phyloP scores from a whole-genome alignment of 2,797 vertebrate genomes.

The Pristis pectinata region DNA sequence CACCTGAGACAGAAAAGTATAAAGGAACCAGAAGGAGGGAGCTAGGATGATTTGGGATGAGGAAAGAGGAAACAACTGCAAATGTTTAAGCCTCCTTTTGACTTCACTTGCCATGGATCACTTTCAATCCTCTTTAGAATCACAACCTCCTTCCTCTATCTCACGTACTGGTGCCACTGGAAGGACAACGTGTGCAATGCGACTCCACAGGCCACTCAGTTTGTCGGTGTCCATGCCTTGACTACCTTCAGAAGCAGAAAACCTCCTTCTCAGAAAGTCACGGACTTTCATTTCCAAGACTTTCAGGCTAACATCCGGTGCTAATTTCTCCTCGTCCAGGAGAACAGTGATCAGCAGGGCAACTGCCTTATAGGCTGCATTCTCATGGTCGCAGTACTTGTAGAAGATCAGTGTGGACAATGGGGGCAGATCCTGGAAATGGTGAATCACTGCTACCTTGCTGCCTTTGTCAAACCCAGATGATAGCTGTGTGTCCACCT shows the following conservation, averaged over 20 bases:
- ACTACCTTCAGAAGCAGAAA: constrained; percentile 56
- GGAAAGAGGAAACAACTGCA: not conserved
- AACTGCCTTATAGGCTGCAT: constrained; percentile 72
- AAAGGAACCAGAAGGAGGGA: not conserved
- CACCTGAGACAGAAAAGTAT: not conserved
- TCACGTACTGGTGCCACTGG: constrained; percentile 63
- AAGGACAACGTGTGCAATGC: constrained; percentile 82
- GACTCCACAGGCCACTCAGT: constrained; percentile 83
- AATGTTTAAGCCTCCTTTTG: not conserved
- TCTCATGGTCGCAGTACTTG: constrained; percentile 90
- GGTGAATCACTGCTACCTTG: constrained; percentile 72
- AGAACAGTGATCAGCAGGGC: constrained; percentile 79
- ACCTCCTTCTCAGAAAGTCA: constrained; percentile 66
- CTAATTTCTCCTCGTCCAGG: constrained; percentile 63
- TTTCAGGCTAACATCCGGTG: constrained; percentile 45
- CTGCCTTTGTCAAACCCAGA: constrained; percentile 62
- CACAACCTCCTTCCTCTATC: constrained; percentile 65
- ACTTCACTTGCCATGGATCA: not conserved
- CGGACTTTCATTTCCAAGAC: constrained; percentile 74
- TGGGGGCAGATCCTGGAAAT: constrained; percentile 74
- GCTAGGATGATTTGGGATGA: no score
- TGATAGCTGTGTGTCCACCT: constrained; percentile 66
- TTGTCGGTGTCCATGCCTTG: constrained; percentile 76
- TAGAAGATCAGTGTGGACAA: constrained; percentile 88
- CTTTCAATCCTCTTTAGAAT: not conserved